A percentile compares a stretch with the other conserved stretches of the same genome.
Evolutionary conservation across 1,140 invertebrate species (phyloP).

Genomic region (Drosophila funebris): DNA sequence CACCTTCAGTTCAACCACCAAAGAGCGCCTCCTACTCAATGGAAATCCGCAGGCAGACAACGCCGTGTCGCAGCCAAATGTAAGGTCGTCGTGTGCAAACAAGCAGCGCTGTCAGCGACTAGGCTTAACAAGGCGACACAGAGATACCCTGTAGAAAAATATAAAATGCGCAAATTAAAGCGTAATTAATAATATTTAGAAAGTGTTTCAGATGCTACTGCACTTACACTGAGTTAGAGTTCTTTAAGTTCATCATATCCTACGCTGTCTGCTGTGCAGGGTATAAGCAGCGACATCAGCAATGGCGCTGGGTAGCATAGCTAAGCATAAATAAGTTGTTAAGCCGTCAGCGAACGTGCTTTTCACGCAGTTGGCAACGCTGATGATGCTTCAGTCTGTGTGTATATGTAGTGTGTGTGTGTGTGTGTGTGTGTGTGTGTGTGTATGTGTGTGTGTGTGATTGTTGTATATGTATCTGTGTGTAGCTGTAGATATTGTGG

Average conservation of each 20-base stretch:
- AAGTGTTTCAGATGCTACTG: too few relatives aligned
- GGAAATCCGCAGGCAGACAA: slow-evolving; percentile 20
- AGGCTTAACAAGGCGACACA: not conserved
- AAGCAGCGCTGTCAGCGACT: not conserved
- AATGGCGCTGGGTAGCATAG: slow-evolving; percentile 33
- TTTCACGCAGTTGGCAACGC: slow-evolving; percentile 61
- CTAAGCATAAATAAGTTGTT: slow-evolving; percentile 80
- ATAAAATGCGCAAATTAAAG: not conserved
- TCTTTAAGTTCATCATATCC: too few relatives aligned
- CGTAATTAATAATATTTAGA: not conserved
- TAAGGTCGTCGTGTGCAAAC: slow-evolving; percentile 33
- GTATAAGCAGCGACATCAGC: slow-evolving; percentile 14
- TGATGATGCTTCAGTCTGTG: slow-evolving; percentile 24
- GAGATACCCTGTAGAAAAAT: not conserved
- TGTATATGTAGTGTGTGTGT: slow-evolving; percentile 3
- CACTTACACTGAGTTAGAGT: too few relatives aligned
- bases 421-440: not conserved
- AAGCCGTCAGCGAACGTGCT: slow-evolving; percentile 74
- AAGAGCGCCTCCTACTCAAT: slow-evolving; percentile 4
- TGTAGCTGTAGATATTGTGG: slow-evolving; percentile 17
- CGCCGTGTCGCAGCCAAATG: slow-evolving; percentile 24
- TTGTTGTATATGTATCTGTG: not conserved
- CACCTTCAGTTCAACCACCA: slow-evolving; percentile 5
- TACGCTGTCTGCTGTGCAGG: not conserved
- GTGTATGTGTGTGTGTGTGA: slow-evolving; percentile 1